These are phyloP conservation scores for Alsophila aescularia DNA, from an alignment of 2,888 invertebrate species.

Conservation along the genomic window DNA sequence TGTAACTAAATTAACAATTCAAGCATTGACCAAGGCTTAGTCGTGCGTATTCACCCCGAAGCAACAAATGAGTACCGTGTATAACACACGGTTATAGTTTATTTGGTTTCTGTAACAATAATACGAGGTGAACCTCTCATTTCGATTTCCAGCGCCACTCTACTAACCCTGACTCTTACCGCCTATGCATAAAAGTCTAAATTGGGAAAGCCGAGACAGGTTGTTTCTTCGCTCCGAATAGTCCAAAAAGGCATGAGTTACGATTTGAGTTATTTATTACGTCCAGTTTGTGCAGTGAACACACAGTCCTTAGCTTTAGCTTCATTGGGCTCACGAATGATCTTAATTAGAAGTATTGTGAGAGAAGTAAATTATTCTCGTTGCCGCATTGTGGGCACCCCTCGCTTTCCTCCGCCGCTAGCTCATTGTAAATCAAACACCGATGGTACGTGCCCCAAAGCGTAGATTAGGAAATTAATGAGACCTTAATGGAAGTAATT, in stretches of 20 bases:
- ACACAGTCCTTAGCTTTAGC: slow-evolving; percentile 59
- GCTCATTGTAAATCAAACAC: slow-evolving; percentile 73
- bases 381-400: slow-evolving; percentile 60
- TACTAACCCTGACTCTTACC: slow-evolving; percentile 51
- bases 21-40: slow-evolving; percentile 30
- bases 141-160: slow-evolving; percentile 50
- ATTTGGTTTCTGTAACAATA: slow-evolving; percentile 71
- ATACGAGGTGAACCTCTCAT: slow-evolving; percentile 56
- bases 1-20: neutral
- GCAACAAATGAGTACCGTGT: slow-evolving; percentile 63
- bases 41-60: slow-evolving; percentile 56
- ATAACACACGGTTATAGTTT: slow-evolving; percentile 68
- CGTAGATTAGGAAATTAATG: slow-evolving; percentile 79
- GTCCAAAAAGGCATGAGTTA: slow-evolving; percentile 72
- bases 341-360: slow-evolving; percentile 83
- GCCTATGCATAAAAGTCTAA: slow-evolving; percentile 45
- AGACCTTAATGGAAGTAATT: slow-evolving; percentile 76
- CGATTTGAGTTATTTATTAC: slow-evolving; percentile 80
- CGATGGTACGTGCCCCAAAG: slow-evolving; percentile 66
- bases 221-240: slow-evolving; percentile 55
- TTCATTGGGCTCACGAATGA: slow-evolving; percentile 76
- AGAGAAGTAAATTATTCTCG: slow-evolving; percentile 71
- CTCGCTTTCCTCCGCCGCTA: slow-evolving; percentile 40
- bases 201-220: slow-evolving; percentile 36
- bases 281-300: slow-evolving; percentile 73